Conservation (phyloP, 2,113 vertebrate species). For the Cygnus buccinator region DNA sequence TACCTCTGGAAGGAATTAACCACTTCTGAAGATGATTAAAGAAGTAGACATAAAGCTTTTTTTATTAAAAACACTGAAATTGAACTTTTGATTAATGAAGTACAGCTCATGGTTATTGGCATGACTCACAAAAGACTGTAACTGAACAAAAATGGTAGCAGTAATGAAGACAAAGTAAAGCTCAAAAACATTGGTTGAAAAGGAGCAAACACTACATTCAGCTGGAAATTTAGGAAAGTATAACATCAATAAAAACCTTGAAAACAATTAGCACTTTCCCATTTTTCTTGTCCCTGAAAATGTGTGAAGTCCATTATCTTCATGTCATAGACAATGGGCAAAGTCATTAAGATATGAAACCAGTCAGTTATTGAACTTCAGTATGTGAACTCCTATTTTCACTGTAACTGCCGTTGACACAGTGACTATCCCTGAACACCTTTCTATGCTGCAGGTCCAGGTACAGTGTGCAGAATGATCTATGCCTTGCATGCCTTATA, state of each 20-base stretch:
- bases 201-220: not conserved
- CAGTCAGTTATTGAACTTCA: not conserved
- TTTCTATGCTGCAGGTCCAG: not conserved
- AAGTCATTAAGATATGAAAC: not conserved
- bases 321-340: not conserved
- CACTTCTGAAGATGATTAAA: constrained; percentile 55
- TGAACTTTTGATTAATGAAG: constrained; percentile 67
- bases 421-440: not conserved
- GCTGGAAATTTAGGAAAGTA: constrained; percentile 22
- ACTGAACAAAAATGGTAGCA: constrained; percentile 36
- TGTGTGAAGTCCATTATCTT: not conserved
- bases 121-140: constrained; percentile 65
- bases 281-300: not conserved
- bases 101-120: constrained; percentile 21
- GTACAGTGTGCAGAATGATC: not conserved
- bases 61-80: constrained; percentile 57
- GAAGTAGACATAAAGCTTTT: constrained; percentile 14
- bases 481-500: not conserved
- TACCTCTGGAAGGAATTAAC: constrained; percentile 54
- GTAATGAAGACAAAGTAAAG: constrained; percentile 48
- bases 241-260: not conserved
- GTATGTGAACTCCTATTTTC: not conserved
- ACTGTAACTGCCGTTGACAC: not conserved
- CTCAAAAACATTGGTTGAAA: constrained; percentile 10
- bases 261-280: constrained; percentile 1